phyloP scores from a whole-genome alignment of 2,888 invertebrate genomes.

The Cataglyphis livida region DNA sequence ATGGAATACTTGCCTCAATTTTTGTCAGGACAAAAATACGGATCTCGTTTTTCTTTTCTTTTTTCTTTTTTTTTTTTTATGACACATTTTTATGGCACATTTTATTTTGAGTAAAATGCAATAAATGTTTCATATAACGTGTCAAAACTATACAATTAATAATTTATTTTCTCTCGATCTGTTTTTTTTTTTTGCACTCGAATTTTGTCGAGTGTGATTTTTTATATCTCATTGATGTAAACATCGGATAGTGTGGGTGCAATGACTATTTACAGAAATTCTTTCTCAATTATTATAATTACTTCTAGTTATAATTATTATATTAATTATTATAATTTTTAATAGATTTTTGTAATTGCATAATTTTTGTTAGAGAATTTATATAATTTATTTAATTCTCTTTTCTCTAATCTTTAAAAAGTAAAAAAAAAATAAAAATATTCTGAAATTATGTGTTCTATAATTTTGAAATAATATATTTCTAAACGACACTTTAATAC shows the following conservation, averaged over 20 bases:
- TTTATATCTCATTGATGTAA: neutral
- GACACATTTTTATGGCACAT: neutral
- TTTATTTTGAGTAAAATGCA: neutral
- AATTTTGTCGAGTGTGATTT: neutral
- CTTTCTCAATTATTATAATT: neutral
- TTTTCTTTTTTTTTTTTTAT: no score
- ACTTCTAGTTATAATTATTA: no score
- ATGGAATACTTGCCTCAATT: neutral
- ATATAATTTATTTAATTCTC: neutral
- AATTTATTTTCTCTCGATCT: neutral
- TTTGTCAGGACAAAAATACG: neutral
- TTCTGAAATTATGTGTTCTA: neutral
- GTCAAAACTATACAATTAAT: neutral
- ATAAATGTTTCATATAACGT: neutral
- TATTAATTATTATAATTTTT: neutral
- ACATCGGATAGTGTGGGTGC: neutral
- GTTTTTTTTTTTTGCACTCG: no score
- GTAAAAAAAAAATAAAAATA: neutral
- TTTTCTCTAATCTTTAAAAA: neutral
- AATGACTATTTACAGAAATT: neutral
- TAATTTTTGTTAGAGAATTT: neutral
- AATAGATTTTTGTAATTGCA: neutral
- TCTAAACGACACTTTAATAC: neutral
- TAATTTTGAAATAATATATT: slow-evolving; percentile 3
- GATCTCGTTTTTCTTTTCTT: neutral